Base-by-base conservation (phyloP, 2,797 vertebrate species). In the Peromyscus eremicus region DNA sequence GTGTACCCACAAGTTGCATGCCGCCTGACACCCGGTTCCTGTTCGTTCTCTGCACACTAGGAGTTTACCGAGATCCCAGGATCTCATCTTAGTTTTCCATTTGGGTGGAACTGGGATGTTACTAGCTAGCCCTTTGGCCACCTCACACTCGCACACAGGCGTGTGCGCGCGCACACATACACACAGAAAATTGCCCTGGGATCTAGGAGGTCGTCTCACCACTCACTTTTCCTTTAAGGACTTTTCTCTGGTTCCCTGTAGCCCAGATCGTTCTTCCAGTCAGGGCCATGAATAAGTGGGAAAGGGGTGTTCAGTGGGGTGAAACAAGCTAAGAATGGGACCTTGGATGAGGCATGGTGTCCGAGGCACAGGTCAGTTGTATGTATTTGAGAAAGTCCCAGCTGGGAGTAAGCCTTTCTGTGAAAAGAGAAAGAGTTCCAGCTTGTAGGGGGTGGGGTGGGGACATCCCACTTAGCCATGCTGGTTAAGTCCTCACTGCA, bases 401-500 rank as follows among this genome's bases (percentile, higher is more conserved):
- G 86, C 43, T 71, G 80, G 55, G 62, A 88, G 92, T 25, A 83
- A 27, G 49, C 11, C 32, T 46, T 92, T 92, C 60, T 46, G 90
- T 84, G 84, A 71, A 94, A 82, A 87, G 86, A 93, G 88, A 94
- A 73, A 37, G 49, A 71, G 68, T 85, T 76, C 19, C 64, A 64
- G 64, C 62, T 73, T 23, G 0, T 21, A 40, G 66, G 88, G 49
- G 40, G 32, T 37, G 23, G 32, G 43, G 19, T 37, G 2, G 0
- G 27, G 9, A 19, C 23, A 3, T 52, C 60, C 89, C 37, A 75
- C 52, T 87, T 86, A 70, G 89, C 85, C 40, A 1, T 46, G 32
- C 46, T 60, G 9, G 62, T 89, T 40, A 95, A 70, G 94, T 19
- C 13, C 82, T 40, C 4, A 27, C 91, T 57, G 87, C 71, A 6